Evolutionary conservation across 2,888 invertebrate species (phyloP).

Genomic region (Agonopterix heracliana): DNA sequence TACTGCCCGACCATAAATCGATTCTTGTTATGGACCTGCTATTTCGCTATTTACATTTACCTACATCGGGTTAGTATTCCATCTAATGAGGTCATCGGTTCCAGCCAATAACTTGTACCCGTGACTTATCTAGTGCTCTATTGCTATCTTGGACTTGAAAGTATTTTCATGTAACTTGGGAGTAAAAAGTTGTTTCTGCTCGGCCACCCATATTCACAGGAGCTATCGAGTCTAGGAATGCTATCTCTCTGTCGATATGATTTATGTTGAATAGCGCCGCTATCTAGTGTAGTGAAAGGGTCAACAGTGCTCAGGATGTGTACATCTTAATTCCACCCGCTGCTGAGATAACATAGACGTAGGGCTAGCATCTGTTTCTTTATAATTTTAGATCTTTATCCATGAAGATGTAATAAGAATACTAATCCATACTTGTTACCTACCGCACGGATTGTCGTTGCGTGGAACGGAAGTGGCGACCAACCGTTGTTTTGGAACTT

Average conservation of each 20-base stretch:
- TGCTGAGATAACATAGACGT: constrained; percentile 27
- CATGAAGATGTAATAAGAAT: constrained; percentile 1
- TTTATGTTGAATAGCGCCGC: constrained; percentile 39
- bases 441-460: not conserved
- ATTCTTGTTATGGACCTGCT: constrained; percentile 60
- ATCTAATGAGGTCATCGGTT: constrained; percentile 58
- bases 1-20: constrained; percentile 64
- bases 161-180: constrained; percentile 3
- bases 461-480: constrained; percentile 8
- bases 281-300: constrained; percentile 41
- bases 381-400: not conserved
- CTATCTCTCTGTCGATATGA: constrained; percentile 36
- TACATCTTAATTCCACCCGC: constrained; percentile 51
- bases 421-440: constrained; percentile 6
- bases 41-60: constrained; percentile 57
- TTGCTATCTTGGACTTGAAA: constrained; percentile 23
- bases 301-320: constrained; percentile 53
- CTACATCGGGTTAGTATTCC: constrained; percentile 50
- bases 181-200: constrained; percentile 7
- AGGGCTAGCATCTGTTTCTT: constrained; percentile 7
- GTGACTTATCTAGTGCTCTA: constrained; percentile 29
- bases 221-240: constrained; percentile 26
- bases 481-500: too few species aligned
- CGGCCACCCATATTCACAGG: constrained; percentile 18
- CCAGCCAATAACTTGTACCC: constrained; percentile 35